Percentiles rank a stretch among this genome's conserved stretches.
Conservation (phyloP, 2,888 invertebrate genomes). For the Philonicus albiceps region DNA sequence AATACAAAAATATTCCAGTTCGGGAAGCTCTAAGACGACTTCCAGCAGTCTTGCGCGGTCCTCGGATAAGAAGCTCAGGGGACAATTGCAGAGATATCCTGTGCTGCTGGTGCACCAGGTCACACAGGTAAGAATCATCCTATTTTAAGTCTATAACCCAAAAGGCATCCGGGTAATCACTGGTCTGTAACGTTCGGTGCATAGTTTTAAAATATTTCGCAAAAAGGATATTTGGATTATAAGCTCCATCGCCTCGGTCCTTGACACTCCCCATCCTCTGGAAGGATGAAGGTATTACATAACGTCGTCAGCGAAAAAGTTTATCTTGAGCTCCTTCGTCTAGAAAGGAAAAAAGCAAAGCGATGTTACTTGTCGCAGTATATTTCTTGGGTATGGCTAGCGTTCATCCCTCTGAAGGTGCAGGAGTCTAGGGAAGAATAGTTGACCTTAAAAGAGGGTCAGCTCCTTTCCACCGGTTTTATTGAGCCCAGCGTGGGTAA, state of each 20-base stretch:
- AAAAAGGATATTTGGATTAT: background rate
- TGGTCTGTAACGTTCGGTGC: background rate
- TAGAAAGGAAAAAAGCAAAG: background rate
- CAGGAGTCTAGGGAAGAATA: background rate
- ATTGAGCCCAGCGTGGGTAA: background rate
- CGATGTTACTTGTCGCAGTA: background rate
- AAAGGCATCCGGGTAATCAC: background rate
- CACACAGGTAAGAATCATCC: background rate
- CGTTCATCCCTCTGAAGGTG: background rate
- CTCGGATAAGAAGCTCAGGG: background rate
- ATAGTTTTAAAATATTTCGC: background rate
- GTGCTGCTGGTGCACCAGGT: background rate
- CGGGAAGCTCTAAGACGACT: background rate
- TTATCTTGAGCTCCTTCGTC: background rate
- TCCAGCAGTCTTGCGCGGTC: background rate
- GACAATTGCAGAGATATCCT: background rate
- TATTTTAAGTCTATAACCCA: background rate
- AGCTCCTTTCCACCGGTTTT: background rate
- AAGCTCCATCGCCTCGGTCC: background rate
- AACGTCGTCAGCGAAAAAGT: background rate
- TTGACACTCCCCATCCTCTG: too few relatives aligned
- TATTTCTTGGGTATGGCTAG: background rate
- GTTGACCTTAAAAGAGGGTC: background rate
- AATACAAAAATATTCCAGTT: background rate
- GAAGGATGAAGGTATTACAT: background rate